Evolutionary conservation across 2,113 vertebrate genomes (phyloP).

Genomic region (Nymphicus hollandicus): DNA sequence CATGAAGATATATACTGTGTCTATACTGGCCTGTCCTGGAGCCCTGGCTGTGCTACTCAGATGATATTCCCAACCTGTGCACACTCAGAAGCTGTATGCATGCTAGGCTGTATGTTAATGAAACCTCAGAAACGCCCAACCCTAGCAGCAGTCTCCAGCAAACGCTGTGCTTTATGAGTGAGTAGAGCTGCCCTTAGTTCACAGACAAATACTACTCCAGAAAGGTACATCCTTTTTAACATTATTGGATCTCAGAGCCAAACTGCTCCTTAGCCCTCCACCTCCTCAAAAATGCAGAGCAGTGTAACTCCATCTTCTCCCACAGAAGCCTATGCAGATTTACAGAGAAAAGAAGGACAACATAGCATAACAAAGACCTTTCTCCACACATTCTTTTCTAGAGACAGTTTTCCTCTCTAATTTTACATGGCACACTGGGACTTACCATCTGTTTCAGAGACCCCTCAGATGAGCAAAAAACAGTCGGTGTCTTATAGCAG

Average conservation of each 20-base stretch:
- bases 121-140: not conserved
- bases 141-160: not conserved
- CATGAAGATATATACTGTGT: not conserved
- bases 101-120: not conserved
- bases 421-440: not conserved
- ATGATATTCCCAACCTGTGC: not conserved
- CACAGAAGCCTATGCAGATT: not conserved
- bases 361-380: conserved; percentile 1
- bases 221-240: not conserved
- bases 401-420: conserved; percentile 17
- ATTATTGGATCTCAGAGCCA: not conserved
- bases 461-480: not conserved
- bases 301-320: not conserved
- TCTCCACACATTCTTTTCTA: not conserved
- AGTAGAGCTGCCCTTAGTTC: not conserved
- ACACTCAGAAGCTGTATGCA: not conserved
- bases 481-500: not conserved
- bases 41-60: not conserved
- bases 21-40: not conserved
- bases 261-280: not conserved
- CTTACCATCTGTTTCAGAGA: conserved; percentile 42
- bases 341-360: not conserved
- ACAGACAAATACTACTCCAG: not conserved
- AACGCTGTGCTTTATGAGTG: not conserved
- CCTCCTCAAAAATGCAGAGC: not conserved